Evolutionary conservation across 2,888 invertebrate species (phyloP), one percentile per base, ranked within the genome.

Genomic region (Athalia rosae): DNA sequence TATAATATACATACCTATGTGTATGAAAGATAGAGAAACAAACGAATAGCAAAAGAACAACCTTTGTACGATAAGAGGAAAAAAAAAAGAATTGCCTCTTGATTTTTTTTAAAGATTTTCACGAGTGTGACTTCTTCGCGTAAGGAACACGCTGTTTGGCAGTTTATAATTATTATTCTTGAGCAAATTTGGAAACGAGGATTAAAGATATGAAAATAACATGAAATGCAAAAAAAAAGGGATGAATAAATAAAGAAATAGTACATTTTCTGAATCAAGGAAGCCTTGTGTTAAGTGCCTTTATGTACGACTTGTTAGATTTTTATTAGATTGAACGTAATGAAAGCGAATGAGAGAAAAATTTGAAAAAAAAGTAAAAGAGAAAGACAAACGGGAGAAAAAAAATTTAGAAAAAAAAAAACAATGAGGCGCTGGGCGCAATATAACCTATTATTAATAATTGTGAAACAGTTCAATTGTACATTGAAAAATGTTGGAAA

Each of bases 201-300:
- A 1, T 28, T 28, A 63, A 48, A 78, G 74, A 79, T 77, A 79
- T 77, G 79, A 76, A 79, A 64, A 80, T 83, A 84, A 82, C 82
- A 82, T 83, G 84, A 86, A 84, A 84, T 87, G 87, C 84, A 83
- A 78, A 79, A 80, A 76, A 76, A 81, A 78, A 78, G 58, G 59
- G 28, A 84, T 86, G 84, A 84, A 87, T 87, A 85, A 78, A 79
- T 80, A 77, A 76, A 81, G 79, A 79, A 58, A 63, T 64, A 59
- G 71, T 79, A 73, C 85, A 85, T 85, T 84, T 87, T 88, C 85
- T 83, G 85, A 88, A 88, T 85, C 86, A 86, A 87, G 88, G 87
- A 86, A 89, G 89, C 89, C 89, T 89, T 89, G 88, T 87, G 86
- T 89, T 88, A 89, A 89, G 89, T 89, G 89, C 89, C 89, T 89